Evolutionary conservation across 2,113 vertebrate genomes (phyloP).

Genomic region (Salvelinus alpinus): DNA sequence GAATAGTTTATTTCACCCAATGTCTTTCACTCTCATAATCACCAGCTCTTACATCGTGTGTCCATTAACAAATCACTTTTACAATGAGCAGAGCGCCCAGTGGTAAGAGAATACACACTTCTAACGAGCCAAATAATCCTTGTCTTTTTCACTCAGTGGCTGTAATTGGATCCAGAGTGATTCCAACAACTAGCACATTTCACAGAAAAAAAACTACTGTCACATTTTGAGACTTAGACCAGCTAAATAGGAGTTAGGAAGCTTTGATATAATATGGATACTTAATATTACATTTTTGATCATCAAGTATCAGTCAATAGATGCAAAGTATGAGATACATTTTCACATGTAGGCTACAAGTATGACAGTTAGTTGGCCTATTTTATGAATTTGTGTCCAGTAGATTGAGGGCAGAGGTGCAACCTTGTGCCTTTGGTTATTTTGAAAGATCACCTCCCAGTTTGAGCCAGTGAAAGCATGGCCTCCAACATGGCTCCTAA

Average conservation of each 20-base stretch:
- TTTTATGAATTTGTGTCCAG: neutral
- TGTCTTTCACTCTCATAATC: slow-evolving; percentile 25
- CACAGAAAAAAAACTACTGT: too few species aligned
- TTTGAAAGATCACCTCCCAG: slow-evolving; percentile 34
- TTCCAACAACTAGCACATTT: neutral
- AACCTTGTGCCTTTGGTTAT: slow-evolving; percentile 46
- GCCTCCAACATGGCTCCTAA: slow-evolving; percentile 30
- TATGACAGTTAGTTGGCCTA: too few species aligned
- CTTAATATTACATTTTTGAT: too few species aligned
- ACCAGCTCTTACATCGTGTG: slow-evolving; percentile 33
- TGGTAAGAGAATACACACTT: slow-evolving; percentile 41
- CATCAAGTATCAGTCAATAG: too few species aligned
- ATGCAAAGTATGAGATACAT: too few species aligned
- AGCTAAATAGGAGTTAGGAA: too few species aligned
- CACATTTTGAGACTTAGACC: too few species aligned
- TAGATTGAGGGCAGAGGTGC: neutral
- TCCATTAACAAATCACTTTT: slow-evolving; percentile 47
- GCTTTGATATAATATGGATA: too few species aligned
- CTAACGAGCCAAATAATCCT: slow-evolving; percentile 28
- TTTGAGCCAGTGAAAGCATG: slow-evolving; percentile 24
- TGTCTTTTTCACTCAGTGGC: slow-evolving; percentile 37
- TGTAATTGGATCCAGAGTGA: slow-evolving; percentile 34
- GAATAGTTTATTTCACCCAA: slow-evolving; percentile 21
- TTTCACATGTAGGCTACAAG: too few species aligned
- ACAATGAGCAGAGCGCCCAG: slow-evolving; percentile 41